Evolutionary conservation across 2,888 invertebrate species (phyloP), one percentile per base, ranked within the genome.

Genomic region (Pristionchus japonicus): DNA sequence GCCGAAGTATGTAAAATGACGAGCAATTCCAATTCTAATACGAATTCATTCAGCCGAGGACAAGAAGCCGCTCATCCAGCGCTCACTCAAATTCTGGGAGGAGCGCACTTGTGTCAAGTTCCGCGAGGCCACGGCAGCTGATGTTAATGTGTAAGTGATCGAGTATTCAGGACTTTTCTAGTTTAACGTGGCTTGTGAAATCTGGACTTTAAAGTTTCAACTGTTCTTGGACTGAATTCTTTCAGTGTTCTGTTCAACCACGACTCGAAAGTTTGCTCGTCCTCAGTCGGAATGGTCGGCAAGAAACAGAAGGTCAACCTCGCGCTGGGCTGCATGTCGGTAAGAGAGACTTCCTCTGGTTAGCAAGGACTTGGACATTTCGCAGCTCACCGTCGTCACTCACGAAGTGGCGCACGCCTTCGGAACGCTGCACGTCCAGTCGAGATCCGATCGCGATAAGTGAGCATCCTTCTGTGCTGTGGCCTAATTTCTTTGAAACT

Each of bases 381-480:
- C n/a, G 37, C 20, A 85, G 85, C n/a, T 85, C 27, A 85, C 85
- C 40, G 49, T 61, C 7, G 85, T 47, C 31, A 64, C 85, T 40
- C 85, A 85, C 43, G 85, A 85, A 34, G 6, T 85, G 0, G 61
- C 85, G 23, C 85, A 85, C 43, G 64, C 85, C n/a, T 85, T 85
- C 40, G 85, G 85, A 37, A 85, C 85, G 1, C 85, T 85, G 3
- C 85, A 85, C 64, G 85, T 85, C 40, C 85, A 85, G 27, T 85
- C 85, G 17, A 34, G 85, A 61, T 85, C 64, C 34, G 85, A 85
- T 31, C 85, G 85, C 27, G 85, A 85, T 20, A 43, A 61, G 85
- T 85, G 27, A 43, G 40, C 37, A 31, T n/a, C n/a, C n/a, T n/a
- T n/a, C n/a, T n/a, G n/a, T n/a, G n/a, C n/a, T n/a, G n/a, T n/a